Conservation (phyloP, 2,888 invertebrate genomes). For the Luperina nickerlii region DNA sequence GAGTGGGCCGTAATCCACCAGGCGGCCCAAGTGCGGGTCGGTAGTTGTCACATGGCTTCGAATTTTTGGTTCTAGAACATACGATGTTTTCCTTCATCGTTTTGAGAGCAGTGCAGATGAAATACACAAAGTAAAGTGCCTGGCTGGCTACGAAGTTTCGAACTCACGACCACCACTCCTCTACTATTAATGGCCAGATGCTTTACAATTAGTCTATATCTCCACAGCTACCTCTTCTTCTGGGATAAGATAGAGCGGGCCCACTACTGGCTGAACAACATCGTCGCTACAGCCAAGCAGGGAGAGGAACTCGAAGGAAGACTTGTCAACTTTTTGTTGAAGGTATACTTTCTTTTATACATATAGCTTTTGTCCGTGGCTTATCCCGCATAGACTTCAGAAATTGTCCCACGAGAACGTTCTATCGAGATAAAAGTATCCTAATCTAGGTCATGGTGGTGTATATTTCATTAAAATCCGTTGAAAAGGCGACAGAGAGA, state of each 20-base stretch:
- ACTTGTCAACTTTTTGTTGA: slow-evolving; percentile 94
- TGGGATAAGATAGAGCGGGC: slow-evolving; percentile 98
- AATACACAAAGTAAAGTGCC: background rate
- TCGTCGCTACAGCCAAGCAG: slow-evolving; percentile 93
- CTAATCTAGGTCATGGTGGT: no score
- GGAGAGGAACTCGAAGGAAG: slow-evolving; percentile 95
- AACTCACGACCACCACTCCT: background rate
- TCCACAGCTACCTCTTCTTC: slow-evolving; percentile 94
- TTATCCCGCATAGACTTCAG: no score
- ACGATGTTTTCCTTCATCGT: background rate
- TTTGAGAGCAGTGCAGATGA: background rate
- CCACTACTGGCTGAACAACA: slow-evolving; percentile 95
- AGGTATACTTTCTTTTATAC: slow-evolving; percentile 79
- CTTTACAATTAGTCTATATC: background rate
- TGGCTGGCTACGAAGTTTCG: background rate
- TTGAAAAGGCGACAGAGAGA: background rate
- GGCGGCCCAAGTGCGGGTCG: background rate
- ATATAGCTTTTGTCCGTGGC: background rate
- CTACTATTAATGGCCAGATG: no score
- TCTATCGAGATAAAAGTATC: background rate
- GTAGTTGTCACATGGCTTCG: background rate
- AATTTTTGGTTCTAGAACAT: background rate
- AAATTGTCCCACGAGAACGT: background rate
- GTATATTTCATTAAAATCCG: no score
- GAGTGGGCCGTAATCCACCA: background rate